A percentile compares a stretch with the other conserved stretches of the same genome.
These are phyloP conservation scores for Acanthosepion esculentum DNA, from an alignment of 2,888 invertebrate species.

Conservation along the genomic window DNA sequence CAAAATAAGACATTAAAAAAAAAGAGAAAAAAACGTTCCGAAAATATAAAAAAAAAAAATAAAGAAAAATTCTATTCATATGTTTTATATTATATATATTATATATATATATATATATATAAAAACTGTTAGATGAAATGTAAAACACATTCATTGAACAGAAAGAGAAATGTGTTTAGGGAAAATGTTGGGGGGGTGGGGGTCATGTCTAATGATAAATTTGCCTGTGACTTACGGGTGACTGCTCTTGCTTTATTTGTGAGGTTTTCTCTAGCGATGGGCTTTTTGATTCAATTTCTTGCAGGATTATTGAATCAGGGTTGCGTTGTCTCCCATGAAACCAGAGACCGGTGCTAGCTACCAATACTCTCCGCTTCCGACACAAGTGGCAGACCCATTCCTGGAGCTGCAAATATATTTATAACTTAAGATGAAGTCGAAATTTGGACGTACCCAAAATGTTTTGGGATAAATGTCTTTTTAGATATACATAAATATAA, in stretches of 20 bases:
- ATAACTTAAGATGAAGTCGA: slow-evolving; percentile 47
- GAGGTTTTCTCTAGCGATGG: slow-evolving; percentile 45
- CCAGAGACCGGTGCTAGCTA: slow-evolving; percentile 72
- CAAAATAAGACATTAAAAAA: too few species aligned
- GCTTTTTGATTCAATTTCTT: slow-evolving; percentile 44
- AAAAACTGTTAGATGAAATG: not conserved
- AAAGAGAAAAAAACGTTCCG: too few species aligned
- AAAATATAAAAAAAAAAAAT: too few species aligned
- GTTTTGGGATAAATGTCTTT: slow-evolving; percentile 37
- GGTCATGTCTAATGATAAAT: slow-evolving; percentile 10
- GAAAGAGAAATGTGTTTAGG: slow-evolving; percentile 33
- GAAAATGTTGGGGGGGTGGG: not conserved
- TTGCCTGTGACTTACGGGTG: slow-evolving; percentile 42
- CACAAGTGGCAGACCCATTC: slow-evolving; percentile 74
- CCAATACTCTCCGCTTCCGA: slow-evolving; percentile 70
- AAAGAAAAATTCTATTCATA: too few species aligned
- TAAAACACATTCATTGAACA: not conserved
- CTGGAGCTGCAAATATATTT: slow-evolving; percentile 62
- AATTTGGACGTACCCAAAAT: slow-evolving; percentile 41
- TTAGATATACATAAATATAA: not conserved
- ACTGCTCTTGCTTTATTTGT: slow-evolving; percentile 11
- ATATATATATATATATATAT: not conserved
- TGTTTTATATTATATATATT: too few species aligned
- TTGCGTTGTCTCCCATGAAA: slow-evolving; percentile 63
- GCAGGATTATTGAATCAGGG: slow-evolving; percentile 46